phyloP scores from a whole-genome alignment of 2,113 vertebrate genomes.

The Gambusia holbrooki region DNA sequence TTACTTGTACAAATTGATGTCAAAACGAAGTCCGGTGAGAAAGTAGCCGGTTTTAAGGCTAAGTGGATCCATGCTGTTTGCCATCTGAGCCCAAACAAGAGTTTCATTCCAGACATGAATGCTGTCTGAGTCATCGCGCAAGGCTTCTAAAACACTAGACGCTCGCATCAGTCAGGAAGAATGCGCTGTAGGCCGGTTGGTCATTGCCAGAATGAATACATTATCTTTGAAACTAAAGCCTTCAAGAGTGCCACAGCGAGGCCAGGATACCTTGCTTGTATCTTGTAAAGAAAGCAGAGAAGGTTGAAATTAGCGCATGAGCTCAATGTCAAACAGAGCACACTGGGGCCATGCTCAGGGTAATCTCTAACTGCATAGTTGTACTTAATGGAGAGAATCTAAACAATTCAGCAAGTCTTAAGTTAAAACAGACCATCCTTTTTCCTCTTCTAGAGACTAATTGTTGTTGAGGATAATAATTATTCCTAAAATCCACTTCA shows the following conservation, averaged over 20 bases:
- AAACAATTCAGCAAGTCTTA: background rate
- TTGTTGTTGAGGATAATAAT: background rate
- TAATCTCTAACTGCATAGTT: background rate
- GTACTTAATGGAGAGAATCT: background rate
- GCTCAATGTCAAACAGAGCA: background rate
- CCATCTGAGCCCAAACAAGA: conserved; percentile 17
- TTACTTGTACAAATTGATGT: background rate
- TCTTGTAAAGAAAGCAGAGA: background rate
- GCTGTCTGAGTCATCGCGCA: conserved; percentile 10
- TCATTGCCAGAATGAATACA: background rate
- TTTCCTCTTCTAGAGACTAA: background rate
- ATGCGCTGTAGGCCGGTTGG: background rate
- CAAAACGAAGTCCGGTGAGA: background rate
- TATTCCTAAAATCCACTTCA: background rate
- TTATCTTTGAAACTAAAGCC: conserved; percentile 11
- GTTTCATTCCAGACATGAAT: conserved; percentile 29
- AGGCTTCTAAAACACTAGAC: conserved; percentile 13
- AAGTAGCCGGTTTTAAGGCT: background rate
- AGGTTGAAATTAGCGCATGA: background rate
- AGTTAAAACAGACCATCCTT: background rate
- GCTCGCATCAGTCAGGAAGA: conserved; percentile 17
- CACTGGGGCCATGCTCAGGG: background rate
- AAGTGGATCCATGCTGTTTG: background rate
- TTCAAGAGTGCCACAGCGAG: background rate
- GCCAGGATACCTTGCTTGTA: background rate